These are phyloP conservation scores for Mythimna loreyi DNA, from an alignment of 2,888 invertebrate genomes.

Conservation along the genomic window DNA sequence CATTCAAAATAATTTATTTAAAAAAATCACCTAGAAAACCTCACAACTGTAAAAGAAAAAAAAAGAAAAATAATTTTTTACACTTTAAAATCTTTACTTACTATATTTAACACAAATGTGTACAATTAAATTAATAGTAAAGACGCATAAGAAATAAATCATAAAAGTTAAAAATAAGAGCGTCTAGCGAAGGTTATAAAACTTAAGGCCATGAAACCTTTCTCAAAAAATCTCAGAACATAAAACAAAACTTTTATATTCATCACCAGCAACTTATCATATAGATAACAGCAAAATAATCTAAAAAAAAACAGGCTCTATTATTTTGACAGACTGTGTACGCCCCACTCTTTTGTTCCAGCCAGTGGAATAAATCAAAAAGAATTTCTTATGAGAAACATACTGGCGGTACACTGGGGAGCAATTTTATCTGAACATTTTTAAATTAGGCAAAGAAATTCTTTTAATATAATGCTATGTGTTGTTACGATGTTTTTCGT, in stretches of 20 bases:
- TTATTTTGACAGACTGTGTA: constrained; percentile 60
- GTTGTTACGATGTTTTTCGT: constrained; percentile 9
- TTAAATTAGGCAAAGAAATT: constrained; percentile 40
- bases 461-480: constrained; percentile 18
- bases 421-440: constrained; percentile 34
- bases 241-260: constrained; percentile 7
- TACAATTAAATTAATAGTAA: too few species aligned
- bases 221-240: not conserved
- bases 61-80: too few species aligned
- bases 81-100: too few species aligned
- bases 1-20: too few species aligned
- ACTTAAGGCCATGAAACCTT: constrained; percentile 4
- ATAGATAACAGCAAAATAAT: constrained; percentile 21
- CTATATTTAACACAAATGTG: too few species aligned
- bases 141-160: constrained; percentile 1
- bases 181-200: not conserved
- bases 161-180: not conserved
- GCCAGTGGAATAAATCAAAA: constrained; percentile 64
- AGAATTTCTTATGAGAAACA: constrained; percentile 66
- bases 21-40: too few species aligned
- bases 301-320: constrained; percentile 22
- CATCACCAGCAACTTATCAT: constrained; percentile 17
- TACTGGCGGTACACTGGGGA: constrained; percentile 54
- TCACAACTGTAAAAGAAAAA: too few species aligned
- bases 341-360: constrained; percentile 50